Evolutionary conservation across 2,113 vertebrate species (phyloP).

Genomic region (Syngnathus typhle): DNA sequence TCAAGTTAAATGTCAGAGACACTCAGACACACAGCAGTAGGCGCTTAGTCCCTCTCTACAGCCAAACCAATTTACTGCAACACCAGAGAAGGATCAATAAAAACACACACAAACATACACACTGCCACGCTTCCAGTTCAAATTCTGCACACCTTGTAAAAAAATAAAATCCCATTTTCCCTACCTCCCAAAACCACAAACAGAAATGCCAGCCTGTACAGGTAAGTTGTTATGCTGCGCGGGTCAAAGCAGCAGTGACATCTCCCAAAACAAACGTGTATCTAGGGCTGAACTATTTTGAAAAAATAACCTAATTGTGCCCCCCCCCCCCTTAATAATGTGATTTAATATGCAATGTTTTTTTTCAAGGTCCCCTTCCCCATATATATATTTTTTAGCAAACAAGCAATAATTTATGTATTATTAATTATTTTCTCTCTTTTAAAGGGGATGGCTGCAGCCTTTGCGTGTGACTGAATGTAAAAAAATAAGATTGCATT

Average conservation of each 20-base stretch:
- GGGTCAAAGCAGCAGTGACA: constrained; percentile 55
- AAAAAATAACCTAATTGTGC: neutral
- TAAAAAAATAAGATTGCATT: too few relatives aligned
- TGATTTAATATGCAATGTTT: too few relatives aligned
- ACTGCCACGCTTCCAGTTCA: constrained; percentile 33
- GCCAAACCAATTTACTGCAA: constrained; percentile 72
- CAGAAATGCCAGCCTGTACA: constrained; percentile 54
- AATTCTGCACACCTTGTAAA: constrained; percentile 51
- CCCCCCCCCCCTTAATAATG: too few relatives aligned
- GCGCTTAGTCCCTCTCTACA: constrained; percentile 64
- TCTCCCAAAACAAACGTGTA: constrained; percentile 42
- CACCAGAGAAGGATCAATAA: constrained; percentile 69
- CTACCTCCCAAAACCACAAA: constrained; percentile 31
- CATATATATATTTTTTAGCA: neutral
- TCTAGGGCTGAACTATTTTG: constrained; percentile 15
- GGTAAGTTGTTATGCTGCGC: constrained; percentile 49
- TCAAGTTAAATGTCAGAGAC: constrained; percentile 79
- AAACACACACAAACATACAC: constrained; percentile 33
- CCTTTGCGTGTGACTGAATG: too few relatives aligned
- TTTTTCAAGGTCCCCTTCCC: too few relatives aligned
- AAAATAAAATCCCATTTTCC: constrained; percentile 28
- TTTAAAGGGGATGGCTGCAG: too few relatives aligned
- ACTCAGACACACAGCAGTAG: constrained; percentile 73
- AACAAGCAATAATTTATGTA: neutral
- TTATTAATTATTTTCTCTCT: too few relatives aligned